Percentiles rank a stretch among this genome's conserved stretches.
These are phyloP conservation scores for Anthopleura xanthogrammica DNA, from an alignment of 92 coral and sea anemone genomes.

Conservation along the genomic window DNA sequence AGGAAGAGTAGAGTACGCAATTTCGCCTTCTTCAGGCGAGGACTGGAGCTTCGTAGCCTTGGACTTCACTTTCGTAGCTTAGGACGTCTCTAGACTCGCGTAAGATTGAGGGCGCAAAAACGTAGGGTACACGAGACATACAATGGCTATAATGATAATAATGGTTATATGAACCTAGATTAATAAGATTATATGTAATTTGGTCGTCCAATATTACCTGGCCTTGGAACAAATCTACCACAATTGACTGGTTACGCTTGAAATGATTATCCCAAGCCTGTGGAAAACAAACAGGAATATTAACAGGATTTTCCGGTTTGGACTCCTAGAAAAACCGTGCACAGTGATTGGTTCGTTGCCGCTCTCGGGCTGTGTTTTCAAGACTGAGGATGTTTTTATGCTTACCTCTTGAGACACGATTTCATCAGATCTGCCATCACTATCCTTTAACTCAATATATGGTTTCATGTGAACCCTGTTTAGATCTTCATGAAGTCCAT, in stretches of 20 bases:
- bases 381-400: not conserved
- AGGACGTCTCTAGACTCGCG: no score
- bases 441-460: conserved; percentile 90
- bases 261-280: conserved; percentile 99
- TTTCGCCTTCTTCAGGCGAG: no score
- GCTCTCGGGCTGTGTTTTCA: not conserved
- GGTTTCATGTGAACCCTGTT: conserved; percentile 97
- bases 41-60: no score
- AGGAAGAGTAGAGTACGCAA: no score
- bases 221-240: conserved; percentile 97
- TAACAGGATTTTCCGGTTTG: not conserved
- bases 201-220: conserved; percentile 55
- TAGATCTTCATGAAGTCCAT: conserved; percentile 95
- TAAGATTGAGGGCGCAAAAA: no score
- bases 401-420: conserved; percentile 94
- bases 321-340: no score
- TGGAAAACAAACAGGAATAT: not conserved
- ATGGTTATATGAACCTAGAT: no score
- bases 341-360: no score
- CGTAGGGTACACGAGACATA: no score
- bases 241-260: conserved; percentile 93
- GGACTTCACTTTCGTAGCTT: no score
- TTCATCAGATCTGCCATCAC: conserved; percentile 96
- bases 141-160: no score
- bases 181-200: not conserved